Evolutionary conservation across 1,140 invertebrate genomes (phyloP).

Genomic region (Daktulosphaira vitifoliae): DNA sequence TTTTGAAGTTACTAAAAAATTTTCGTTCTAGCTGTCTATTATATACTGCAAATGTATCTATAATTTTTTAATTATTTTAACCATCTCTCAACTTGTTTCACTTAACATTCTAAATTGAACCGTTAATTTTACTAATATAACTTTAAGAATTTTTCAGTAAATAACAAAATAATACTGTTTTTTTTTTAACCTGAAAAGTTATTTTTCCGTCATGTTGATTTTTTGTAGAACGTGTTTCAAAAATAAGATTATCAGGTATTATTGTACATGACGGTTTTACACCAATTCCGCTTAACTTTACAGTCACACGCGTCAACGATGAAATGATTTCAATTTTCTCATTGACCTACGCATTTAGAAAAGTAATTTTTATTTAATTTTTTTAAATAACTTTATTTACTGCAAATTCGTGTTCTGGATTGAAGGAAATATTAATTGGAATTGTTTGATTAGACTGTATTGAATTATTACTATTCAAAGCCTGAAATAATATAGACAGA

Average conservation of each 20-base stretch:
- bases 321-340: conserved; percentile 6
- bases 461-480: background rate
- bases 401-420: background rate
- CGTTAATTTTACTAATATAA: too few species aligned
- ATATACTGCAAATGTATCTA: too few species aligned
- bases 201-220: background rate
- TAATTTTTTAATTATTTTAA: too few species aligned
- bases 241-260: background rate
- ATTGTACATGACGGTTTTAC: background rate
- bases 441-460: background rate
- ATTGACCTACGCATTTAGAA: background rate
- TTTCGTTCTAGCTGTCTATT: too few species aligned
- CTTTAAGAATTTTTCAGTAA: too few species aligned
- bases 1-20: too few species aligned
- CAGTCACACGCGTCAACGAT: background rate
- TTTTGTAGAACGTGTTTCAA: background rate
- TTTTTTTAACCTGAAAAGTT: background rate
- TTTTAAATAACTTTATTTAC: too few species aligned
- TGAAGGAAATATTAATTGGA: conserved; percentile 2
- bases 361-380: too few species aligned
- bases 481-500: background rate
- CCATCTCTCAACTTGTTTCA: too few species aligned
- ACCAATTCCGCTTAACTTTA: background rate
- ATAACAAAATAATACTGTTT: too few species aligned
- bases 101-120: too few species aligned